These are phyloP conservation scores for Alentia gelatinosa DNA, from an alignment of 2,888 invertebrate species.

Conservation along the genomic window DNA sequence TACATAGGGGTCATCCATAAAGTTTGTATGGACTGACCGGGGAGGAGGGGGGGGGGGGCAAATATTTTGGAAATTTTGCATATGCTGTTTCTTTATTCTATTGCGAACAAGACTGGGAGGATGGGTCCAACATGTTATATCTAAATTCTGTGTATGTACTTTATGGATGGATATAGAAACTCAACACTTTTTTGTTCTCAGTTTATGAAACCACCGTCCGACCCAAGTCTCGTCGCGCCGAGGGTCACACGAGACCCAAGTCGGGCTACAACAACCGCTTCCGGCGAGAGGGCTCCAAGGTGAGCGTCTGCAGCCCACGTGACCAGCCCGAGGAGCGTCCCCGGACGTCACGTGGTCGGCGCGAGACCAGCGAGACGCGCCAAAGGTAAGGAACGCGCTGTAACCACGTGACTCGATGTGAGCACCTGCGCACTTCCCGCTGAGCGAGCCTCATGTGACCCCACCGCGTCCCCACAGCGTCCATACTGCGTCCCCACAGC, in stretches of 20 bases:
- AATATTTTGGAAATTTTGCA: too few species aligned
- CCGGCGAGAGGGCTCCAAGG: constrained; percentile 20
- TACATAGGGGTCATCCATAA: too few species aligned
- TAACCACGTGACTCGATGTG: too few species aligned
- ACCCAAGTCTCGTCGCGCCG: constrained; percentile 38
- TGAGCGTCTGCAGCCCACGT: background rate
- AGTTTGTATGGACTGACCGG: too few species aligned
- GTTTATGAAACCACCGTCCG: constrained; percentile 38
- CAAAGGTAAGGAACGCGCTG: background rate
- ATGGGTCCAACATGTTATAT: background rate
- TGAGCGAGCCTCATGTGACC: too few species aligned
- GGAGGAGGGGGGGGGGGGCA: too few species aligned
- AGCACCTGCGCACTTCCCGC: too few species aligned
- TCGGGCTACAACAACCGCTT: constrained; percentile 47
- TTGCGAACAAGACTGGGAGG: too few species aligned
- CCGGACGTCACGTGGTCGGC: background rate
- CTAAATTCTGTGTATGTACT: too few species aligned
- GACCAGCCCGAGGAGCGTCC: constrained; percentile 10
- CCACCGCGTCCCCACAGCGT: too few species aligned
- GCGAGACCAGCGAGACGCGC: background rate
- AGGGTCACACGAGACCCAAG: constrained; percentile 31
- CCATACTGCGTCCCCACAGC: too few species aligned
- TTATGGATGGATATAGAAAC: background rate
- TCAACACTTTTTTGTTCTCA: background rate
- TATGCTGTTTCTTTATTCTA: background rate